These are phyloP conservation scores for Colistium nudipinnis DNA, from an alignment of 2,113 vertebrate genomes.

Conservation along the genomic window DNA sequence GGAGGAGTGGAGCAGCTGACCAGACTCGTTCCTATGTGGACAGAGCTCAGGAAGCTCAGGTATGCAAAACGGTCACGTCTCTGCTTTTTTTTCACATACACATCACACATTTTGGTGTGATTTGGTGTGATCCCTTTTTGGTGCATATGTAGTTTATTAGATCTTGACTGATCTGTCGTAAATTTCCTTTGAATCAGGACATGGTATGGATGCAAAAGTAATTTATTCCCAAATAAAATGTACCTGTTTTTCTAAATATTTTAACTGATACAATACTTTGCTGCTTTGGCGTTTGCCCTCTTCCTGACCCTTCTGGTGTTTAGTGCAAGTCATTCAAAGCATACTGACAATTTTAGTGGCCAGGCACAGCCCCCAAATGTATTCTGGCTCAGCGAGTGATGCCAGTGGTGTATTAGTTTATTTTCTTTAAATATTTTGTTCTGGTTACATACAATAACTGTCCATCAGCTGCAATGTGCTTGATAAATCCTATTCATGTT, in stretches of 20 bases:
- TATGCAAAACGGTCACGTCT: constrained; percentile 42
- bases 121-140: too few relatives aligned
- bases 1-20: constrained; percentile 79
- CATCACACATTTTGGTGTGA: too few relatives aligned
- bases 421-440: too few relatives aligned
- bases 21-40: constrained; percentile 77
- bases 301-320: too few relatives aligned
- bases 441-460: too few relatives aligned
- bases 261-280: background rate
- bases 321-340: background rate
- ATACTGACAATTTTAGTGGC: background rate
- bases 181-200: background rate
- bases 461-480: too few relatives aligned
- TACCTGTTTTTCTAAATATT: background rate
- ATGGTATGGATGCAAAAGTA: too few relatives aligned
- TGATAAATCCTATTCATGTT: too few relatives aligned
- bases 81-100: background rate
- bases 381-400: background rate
- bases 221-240: background rate
- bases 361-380: background rate
- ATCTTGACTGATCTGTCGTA: background rate
- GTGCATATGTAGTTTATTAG: background rate
- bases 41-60: constrained; percentile 83
- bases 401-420: too few relatives aligned
- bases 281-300: too few relatives aligned